Percentiles rank a stretch among this genome's conserved stretches.
These are phyloP conservation scores for Lutjanus argentimaculatus DNA, from an alignment of 2,797 vertebrate genomes.

Conservation along the genomic window DNA sequence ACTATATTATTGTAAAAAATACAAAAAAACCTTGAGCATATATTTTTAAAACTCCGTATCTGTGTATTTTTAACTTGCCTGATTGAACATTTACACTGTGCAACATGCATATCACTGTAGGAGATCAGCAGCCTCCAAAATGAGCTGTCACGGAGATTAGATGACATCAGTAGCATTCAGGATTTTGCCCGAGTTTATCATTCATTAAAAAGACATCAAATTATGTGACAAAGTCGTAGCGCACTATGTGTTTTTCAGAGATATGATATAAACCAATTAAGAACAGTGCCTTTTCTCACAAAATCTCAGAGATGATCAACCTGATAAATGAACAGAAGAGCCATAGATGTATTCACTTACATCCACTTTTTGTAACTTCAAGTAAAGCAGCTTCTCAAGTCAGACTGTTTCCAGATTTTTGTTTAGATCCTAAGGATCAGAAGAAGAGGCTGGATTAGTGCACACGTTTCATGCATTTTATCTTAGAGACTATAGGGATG, in stretches of 20 bases:
- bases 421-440: conserved; percentile 29
- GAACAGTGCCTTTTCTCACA: conserved; percentile 27
- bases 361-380: conserved; percentile 25
- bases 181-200: conserved; percentile 42
- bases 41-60: conserved; percentile 42
- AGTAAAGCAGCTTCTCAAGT: conserved; percentile 21
- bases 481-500: not conserved
- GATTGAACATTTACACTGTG: conserved; percentile 35
- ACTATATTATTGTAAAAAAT: conserved; percentile 26
- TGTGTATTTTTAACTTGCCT: conserved; percentile 34
- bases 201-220: conserved; percentile 58
- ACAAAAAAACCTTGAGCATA: not conserved
- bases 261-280: conserved; percentile 58
- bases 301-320: conserved; percentile 42
- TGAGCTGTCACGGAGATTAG: conserved; percentile 59
- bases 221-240: conserved; percentile 38
- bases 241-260: conserved; percentile 40
- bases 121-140: conserved; percentile 52
- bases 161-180: conserved; percentile 43
- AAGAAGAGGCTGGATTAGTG: conserved; percentile 11
- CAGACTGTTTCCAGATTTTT: conserved; percentile 5
- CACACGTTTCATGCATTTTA: conserved; percentile 20
- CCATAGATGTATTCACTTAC: conserved; percentile 27
- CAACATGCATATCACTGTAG: conserved; percentile 38
- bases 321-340: conserved; percentile 45